phyloP scores from a whole-genome alignment of 2,797 vertebrate genomes.

The Anguilla pacifica region DNA sequence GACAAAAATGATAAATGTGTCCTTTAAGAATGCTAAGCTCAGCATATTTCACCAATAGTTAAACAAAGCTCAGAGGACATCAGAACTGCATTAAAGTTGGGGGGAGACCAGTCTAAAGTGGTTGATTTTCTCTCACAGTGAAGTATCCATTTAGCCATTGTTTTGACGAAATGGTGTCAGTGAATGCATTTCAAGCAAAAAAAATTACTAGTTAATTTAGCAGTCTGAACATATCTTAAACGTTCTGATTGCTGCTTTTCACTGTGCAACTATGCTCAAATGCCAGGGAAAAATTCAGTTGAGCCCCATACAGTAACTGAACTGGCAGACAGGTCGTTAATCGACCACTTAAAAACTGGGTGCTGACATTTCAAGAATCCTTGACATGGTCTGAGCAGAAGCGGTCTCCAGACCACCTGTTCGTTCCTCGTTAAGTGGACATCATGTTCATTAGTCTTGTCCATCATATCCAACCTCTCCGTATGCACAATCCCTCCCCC shows the following conservation, averaged over 20 bases:
- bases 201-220: neutral
- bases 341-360: neutral
- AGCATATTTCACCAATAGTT: neutral
- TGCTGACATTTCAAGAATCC: neutral
- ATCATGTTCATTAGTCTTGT: conserved; percentile 31
- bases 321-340: neutral
- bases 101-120: neutral
- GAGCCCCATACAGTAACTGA: neutral
- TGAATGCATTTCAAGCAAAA: neutral
- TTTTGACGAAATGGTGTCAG: neutral
- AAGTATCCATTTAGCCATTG: neutral
- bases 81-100: neutral
- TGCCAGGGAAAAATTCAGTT: neutral
- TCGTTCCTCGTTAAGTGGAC: neutral
- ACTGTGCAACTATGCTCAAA: neutral
- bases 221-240: neutral
- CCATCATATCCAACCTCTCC: conserved; percentile 32
- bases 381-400: neutral
- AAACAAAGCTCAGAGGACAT: neutral
- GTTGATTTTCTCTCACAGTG: neutral
- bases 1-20: neutral
- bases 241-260: neutral
- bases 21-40: neutral
- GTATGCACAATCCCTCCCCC: conserved; percentile 27
- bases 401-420: neutral